Conservation (phyloP, 1,140 invertebrate species). For the Drosophila subpulchrella region DNA sequence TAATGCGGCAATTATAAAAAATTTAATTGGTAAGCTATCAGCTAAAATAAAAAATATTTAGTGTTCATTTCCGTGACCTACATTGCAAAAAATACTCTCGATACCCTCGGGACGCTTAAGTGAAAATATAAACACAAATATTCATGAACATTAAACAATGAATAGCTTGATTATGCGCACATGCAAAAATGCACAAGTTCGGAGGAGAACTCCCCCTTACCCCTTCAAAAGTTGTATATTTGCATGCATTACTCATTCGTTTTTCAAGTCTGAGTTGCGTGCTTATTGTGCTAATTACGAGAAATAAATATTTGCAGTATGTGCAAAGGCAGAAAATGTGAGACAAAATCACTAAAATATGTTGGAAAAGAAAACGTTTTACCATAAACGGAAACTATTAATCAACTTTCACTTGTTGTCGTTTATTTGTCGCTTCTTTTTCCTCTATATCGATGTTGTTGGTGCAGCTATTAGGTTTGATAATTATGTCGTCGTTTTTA, state of each 20-base stretch:
- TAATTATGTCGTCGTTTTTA: conserved; percentile 16
- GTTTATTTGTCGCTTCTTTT: conserved; percentile 24
- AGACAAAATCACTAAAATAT: conserved; percentile 4
- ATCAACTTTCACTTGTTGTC: conserved; percentile 75
- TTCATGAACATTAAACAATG: conserved; percentile 52
- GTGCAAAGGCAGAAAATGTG: conserved; percentile 22
- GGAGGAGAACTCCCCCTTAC: neutral
- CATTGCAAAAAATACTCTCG: neutral
- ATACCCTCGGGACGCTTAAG: neutral
- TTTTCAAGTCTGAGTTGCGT: conserved; percentile 42
- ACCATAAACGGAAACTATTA: conserved; percentile 77
- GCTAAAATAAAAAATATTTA: neutral
- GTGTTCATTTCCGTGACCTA: neutral
- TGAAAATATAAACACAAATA: conserved; percentile 8
- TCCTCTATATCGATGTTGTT: conserved; percentile 13
- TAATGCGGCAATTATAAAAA: neutral
- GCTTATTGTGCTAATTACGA: conserved; percentile 44
- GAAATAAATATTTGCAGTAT: conserved; percentile 29
- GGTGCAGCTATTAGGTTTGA: conserved; percentile 14
- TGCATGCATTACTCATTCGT: conserved; percentile 64
- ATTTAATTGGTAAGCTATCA: neutral
- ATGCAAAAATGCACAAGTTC: conserved; percentile 68
- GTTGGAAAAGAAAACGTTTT: conserved; percentile 29
- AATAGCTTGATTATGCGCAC: conserved; percentile 59
- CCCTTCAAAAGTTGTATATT: conserved; percentile 20